Conservation (phyloP, 1,140 invertebrate species). For the Macrobrachium nipponense region DNA sequence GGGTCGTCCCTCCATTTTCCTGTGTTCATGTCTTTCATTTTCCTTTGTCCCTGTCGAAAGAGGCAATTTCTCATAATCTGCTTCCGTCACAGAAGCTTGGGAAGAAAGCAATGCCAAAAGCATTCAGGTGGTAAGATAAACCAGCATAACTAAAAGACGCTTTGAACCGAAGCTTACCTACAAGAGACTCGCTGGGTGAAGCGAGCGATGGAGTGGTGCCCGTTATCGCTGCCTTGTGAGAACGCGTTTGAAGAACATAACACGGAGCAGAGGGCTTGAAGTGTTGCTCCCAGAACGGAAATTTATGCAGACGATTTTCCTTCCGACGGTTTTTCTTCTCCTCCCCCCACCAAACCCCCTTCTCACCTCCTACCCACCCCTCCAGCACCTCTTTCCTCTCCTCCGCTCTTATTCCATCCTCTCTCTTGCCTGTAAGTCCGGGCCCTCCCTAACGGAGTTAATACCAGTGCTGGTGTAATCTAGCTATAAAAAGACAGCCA, state of each 20-base stretch:
- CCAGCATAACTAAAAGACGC: too few relatives aligned
- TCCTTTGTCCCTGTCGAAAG: background rate
- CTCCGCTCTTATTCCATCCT: background rate
- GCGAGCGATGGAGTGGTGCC: conserved; percentile 7
- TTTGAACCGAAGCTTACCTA: too few relatives aligned
- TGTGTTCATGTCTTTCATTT: background rate
- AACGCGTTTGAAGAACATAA: conserved; percentile 1
- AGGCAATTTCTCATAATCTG: background rate
- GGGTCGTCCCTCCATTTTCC: background rate
- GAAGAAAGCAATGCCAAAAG: too few relatives aligned
- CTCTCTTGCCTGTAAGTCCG: background rate
- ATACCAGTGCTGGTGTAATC: too few relatives aligned
- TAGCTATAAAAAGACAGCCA: too few relatives aligned
- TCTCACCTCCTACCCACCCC: background rate
- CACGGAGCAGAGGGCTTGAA: background rate
- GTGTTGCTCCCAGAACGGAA: conserved; percentile 30
- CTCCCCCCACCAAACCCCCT: background rate
- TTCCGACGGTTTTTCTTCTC: background rate
- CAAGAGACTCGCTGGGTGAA: too few relatives aligned
- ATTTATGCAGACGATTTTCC: conserved; percentile 41
- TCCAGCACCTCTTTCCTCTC: background rate
- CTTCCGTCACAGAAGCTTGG: too few relatives aligned
- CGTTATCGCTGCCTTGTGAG: conserved; percentile 21
- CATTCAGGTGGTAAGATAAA: too few relatives aligned
- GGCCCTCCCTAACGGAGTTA: too few relatives aligned